These are phyloP conservation scores for Cantharis rufa DNA, from an alignment of 2,888 invertebrate species.

Conservation along the genomic window DNA sequence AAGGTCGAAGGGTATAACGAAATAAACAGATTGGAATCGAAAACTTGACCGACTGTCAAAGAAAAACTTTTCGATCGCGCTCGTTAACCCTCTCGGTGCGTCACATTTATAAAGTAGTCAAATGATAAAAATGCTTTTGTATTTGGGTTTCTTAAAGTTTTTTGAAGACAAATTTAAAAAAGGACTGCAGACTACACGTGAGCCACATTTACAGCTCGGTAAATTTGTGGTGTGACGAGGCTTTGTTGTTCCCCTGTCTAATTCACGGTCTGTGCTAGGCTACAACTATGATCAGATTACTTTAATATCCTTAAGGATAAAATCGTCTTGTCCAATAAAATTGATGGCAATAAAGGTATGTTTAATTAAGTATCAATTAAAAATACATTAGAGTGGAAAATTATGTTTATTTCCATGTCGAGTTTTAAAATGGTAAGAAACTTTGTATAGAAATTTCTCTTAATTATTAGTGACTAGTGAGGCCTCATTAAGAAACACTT, in stretches of 20 bases:
- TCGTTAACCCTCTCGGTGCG: neutral
- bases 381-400: neutral
- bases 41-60: neutral
- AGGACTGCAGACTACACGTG: constrained; percentile 36
- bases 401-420: neutral
- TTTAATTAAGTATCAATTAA: neutral
- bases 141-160: constrained; percentile 4
- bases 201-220: constrained; percentile 40
- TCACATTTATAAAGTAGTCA: neutral
- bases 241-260: constrained; percentile 37
- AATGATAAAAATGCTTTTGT: neutral
- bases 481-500: constrained; percentile 16
- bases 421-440: neutral
- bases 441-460: neutral
- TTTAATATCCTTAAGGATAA: constrained; percentile 22
- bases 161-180: neutral
- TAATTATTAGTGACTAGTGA: constrained; percentile 15
- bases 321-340: neutral
- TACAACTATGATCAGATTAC: constrained; percentile 24
- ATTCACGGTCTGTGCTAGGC: constrained; percentile 21
- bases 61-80: neutral
- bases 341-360: neutral
- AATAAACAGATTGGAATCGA: neutral
- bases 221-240: constrained; percentile 42
- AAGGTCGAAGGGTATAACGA: neutral